Percentiles rank a stretch among this genome's conserved stretches.
These are phyloP conservation scores for Belgica antarctica DNA, from an alignment of 2,888 invertebrate genomes.

Conservation along the genomic window DNA sequence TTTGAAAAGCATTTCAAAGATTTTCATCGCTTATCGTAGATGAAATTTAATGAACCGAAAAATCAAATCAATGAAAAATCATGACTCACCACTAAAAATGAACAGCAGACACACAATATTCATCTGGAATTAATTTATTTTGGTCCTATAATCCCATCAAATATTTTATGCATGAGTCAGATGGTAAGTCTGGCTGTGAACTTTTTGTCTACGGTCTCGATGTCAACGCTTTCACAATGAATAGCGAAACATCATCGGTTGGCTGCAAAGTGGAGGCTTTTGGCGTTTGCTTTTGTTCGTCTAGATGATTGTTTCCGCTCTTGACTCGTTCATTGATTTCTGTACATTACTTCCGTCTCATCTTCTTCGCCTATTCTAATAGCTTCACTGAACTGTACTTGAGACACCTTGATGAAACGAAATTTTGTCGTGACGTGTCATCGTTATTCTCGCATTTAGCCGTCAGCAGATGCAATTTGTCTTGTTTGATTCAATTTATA, in stretches of 20 bases:
- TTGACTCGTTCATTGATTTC: background rate
- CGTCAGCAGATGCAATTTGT: conserved; percentile 1
- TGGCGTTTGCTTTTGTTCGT: background rate
- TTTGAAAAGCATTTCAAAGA: background rate
- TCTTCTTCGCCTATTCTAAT: conserved; percentile 18
- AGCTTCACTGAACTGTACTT: background rate
- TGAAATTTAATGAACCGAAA: background rate
- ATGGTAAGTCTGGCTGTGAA: background rate
- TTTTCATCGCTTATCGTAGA: background rate
- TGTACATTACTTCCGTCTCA: background rate
- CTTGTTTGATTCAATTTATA: conserved; percentile 21
- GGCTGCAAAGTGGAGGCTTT: no score
- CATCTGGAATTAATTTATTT: conserved; percentile 42
- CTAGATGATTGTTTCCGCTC: no score
- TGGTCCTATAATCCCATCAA: conserved; percentile 43
- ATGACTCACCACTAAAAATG: conserved; percentile 42
- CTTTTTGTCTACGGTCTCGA: background rate
- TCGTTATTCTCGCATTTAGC: conserved; percentile 9
- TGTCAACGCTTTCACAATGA: no score
- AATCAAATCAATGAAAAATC: background rate
- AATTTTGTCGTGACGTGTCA: conserved; percentile 18
- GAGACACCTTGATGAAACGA: conserved; percentile 6
- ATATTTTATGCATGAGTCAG: conserved; percentile 22
- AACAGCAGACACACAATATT: conserved; percentile 43
- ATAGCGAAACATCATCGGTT: no score